Evolutionary conservation across 2,888 invertebrate species (phyloP), one percentile per base, ranked within the genome.

Genomic region (Cremastobaeus sp.): DNA sequence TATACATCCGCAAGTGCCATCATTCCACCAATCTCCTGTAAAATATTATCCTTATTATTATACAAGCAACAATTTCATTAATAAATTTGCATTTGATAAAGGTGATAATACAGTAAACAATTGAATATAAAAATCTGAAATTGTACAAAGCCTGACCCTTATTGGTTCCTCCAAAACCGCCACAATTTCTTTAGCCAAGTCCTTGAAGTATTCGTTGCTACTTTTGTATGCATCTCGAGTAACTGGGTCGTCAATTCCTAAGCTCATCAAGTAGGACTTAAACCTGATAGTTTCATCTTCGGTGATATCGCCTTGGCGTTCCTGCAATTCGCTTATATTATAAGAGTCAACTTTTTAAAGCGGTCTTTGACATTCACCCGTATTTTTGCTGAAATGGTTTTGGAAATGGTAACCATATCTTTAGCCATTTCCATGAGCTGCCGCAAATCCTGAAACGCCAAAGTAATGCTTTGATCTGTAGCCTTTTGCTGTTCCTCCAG

Each of bases 241-340:
- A 0, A 99, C 99, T 0, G 99, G 99, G 89, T 99, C 98, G 83
- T 97, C 96, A 77, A 99, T 97, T 79, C 99, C 99, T 82, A 99
- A 90, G 86, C 98, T 98, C 89, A 99, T 91, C 45, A 99, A 89
- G 86, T 99, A 98, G 0, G 98, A 94, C 86, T 99, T 98, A 86
- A 99, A 99, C 80, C 94, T 92, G 3, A 98, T 92, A 5, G 99
- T 99, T 89, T 99, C 99, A 89, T 99, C 98, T 88, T 98, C 97
- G 2, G 96, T 96, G 76, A 98, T 96, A 83, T 96, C 96, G 35
- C 97, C 98, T 89, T 97, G 96, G 84, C 95, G 94, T 81, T 97
- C 96, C 91, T 93, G 86, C 48, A 88, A 86, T 76, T 70, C 45
- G 78, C 77, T 79, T 73, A 73, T 59, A 81, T 83, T 82, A 83